Percentiles rank a stretch among this genome's conserved stretches.
These are phyloP conservation scores for Pyrgus malvae DNA, from an alignment of 2,888 invertebrate genomes.

Conservation along the genomic window DNA sequence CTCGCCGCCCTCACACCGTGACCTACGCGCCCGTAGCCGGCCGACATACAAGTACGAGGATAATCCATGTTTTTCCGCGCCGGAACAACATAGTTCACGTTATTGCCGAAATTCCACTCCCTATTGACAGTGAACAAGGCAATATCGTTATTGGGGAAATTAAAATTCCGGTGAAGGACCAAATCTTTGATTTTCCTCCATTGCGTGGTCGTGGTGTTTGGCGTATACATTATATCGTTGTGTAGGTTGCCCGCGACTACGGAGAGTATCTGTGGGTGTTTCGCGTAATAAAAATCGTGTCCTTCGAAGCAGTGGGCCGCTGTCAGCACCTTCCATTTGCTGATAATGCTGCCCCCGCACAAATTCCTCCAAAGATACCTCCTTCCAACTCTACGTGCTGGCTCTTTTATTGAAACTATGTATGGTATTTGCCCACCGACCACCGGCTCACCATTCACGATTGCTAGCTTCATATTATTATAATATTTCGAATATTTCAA, in stretches of 20 bases:
- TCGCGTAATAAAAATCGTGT: constrained; percentile 45
- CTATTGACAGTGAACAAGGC: constrained; percentile 45
- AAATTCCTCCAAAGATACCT: constrained; percentile 49
- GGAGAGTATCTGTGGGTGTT: constrained; percentile 40
- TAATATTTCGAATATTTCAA: constrained; percentile 49
- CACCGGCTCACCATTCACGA: constrained; percentile 53
- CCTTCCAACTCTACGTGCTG: constrained; percentile 24
- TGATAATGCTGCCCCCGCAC: constrained; percentile 62
- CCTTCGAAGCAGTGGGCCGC: constrained; percentile 68
- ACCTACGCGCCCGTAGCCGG: constrained; percentile 51
- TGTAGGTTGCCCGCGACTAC: constrained; percentile 51
- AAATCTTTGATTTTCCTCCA: constrained; percentile 40
- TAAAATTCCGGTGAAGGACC: constrained; percentile 38
- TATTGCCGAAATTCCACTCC: constrained; percentile 40
- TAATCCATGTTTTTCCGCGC: constrained; percentile 45
- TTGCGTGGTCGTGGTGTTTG: constrained; percentile 40
- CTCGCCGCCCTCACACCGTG: constrained; percentile 15
- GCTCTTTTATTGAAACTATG: constrained; percentile 58
- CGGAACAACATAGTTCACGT: constrained; percentile 40
- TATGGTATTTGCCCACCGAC: constrained; percentile 49
- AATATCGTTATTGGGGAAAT: constrained; percentile 52
- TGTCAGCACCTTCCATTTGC: constrained; percentile 45
- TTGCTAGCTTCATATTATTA: constrained; percentile 43
- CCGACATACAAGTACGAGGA: constrained; percentile 41
- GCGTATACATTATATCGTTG: constrained; percentile 43